Evolutionary conservation across 2,888 invertebrate species (phyloP).

Genomic region (Parnassius apollo): DNA sequence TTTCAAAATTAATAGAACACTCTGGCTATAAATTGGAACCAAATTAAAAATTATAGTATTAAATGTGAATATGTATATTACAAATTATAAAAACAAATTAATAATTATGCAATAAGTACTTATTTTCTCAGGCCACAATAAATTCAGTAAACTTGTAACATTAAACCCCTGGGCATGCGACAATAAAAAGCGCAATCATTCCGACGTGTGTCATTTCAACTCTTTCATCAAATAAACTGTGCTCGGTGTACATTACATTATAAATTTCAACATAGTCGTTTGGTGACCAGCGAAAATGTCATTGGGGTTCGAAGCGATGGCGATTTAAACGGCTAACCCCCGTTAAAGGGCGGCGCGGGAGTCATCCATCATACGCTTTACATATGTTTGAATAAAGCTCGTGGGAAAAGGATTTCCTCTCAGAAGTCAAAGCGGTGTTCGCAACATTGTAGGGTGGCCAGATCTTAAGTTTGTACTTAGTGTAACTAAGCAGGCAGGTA

Average conservation of each 20-base stretch:
- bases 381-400: slow-evolving; percentile 82
- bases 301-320: slow-evolving; percentile 67
- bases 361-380: slow-evolving; percentile 82
- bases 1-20: too few species aligned
- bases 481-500: background rate
- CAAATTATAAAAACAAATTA: background rate
- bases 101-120: background rate
- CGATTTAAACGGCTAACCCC: slow-evolving; percentile 76
- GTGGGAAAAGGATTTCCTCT: slow-evolving; percentile 82
- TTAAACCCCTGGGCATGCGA: slow-evolving; percentile 55
- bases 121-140: slow-evolving; percentile 15
- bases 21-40: too few species aligned
- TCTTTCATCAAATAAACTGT: slow-evolving; percentile 54
- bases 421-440: slow-evolving; percentile 71
- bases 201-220: slow-evolving; percentile 70
- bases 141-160: slow-evolving; percentile 44
- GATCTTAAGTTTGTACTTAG: background rate
- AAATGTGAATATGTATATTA: too few species aligned
- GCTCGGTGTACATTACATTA: slow-evolving; percentile 69
- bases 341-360: slow-evolving; percentile 59
- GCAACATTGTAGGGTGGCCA: slow-evolving; percentile 58
- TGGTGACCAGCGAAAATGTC: slow-evolving; percentile 75
- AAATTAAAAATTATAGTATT: too few species aligned
- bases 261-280: slow-evolving; percentile 66
- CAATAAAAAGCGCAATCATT: slow-evolving; percentile 73